phyloP scores from a whole-genome alignment of 2,113 vertebrate genomes.

The Oryzias woworae region DNA sequence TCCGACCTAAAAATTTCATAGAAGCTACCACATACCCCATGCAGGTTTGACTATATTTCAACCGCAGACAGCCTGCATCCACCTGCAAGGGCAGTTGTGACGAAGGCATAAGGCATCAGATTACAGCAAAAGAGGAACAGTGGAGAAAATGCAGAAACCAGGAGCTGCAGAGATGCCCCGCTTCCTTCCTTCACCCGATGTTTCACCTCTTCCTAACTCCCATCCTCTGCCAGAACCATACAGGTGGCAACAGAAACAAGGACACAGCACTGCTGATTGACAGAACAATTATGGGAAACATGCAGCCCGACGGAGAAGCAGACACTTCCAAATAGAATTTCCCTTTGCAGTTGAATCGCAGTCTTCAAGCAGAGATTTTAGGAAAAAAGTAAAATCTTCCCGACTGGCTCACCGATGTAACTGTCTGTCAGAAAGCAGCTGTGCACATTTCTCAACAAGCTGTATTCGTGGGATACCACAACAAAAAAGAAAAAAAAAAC shows the following conservation, averaged over 20 bases:
- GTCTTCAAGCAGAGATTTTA: slow-evolving; percentile 73
- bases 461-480: slow-evolving; percentile 42
- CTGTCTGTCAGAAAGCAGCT: slow-evolving; percentile 31
- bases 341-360: slow-evolving; percentile 78
- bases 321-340: slow-evolving; percentile 83
- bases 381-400: slow-evolving; percentile 60
- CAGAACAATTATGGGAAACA: slow-evolving; percentile 84
- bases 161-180: slow-evolving; percentile 23
- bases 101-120: too few relatives aligned
- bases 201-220: slow-evolving; percentile 55
- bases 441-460: slow-evolving; percentile 48
- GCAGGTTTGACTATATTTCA: too few relatives aligned
- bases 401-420: slow-evolving; percentile 39
- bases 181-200: slow-evolving; percentile 26
- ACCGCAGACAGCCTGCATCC: too few relatives aligned
- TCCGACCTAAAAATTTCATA: too few relatives aligned
- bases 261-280: slow-evolving; percentile 77
- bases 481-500: slow-evolving; percentile 46
- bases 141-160: slow-evolving; percentile 13
- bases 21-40: too few relatives aligned
- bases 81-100: too few relatives aligned
- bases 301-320: slow-evolving; percentile 73
- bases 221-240: slow-evolving; percentile 66
- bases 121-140: slow-evolving; percentile 2
- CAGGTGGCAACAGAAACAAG: slow-evolving; percentile 74